Base-by-base conservation (phyloP, 2,113 vertebrate genomes). In the Cnemophilus loriae region DNA sequence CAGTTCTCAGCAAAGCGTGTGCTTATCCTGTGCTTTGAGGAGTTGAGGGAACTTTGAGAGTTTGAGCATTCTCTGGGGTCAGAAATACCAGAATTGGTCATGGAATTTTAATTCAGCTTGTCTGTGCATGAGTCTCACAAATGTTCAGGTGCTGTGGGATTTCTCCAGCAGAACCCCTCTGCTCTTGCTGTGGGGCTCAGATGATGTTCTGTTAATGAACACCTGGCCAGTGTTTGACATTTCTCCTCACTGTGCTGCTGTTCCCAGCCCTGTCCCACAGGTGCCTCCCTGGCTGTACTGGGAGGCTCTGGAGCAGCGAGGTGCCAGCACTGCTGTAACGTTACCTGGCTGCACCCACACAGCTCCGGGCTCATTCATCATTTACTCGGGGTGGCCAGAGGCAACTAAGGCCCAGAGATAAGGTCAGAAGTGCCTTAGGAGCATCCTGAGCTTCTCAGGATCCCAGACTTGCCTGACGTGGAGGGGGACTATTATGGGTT, bases 171-270 rank as follows among this genome's bases (percentile, higher is more conserved):
- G 52, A 81, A 16, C 32, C 55, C 26, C 64, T 13, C 23, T 75
- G 65, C 22, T 61, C 28, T 44, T 12, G 1, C 4, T 9, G 16
- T 59, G 52, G 68, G 24, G 23, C 81, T 74, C 39, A 74, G 10
- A 1, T 11, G 44, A 26, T n/a, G 53, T 32, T 90, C 15, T 13
- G 7, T 21, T 35, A 4, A 10, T 2, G 1, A 30, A 1, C 35
- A 44, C 4, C 17, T 4, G 2, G 42, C 5, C 44, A 23, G 2
- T 10, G 3, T 42, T 56, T 26, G 39, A 33, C 49, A 30, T 87
- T 71, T 68, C 11, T 53, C 13, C 76, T 55, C 3, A 0, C 46
- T 17, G 28, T 19, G 33, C 26, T 39, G 28, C 61, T 39, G 9
- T 4, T 41, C 16, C 3, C 2, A 27, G 35, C 39, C 23, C 15